Percentiles rank a stretch among this genome's conserved stretches.
Evolutionary conservation across 2,888 invertebrate species (phyloP).

Genomic region (Drosophila parthenogenetica): DNA sequence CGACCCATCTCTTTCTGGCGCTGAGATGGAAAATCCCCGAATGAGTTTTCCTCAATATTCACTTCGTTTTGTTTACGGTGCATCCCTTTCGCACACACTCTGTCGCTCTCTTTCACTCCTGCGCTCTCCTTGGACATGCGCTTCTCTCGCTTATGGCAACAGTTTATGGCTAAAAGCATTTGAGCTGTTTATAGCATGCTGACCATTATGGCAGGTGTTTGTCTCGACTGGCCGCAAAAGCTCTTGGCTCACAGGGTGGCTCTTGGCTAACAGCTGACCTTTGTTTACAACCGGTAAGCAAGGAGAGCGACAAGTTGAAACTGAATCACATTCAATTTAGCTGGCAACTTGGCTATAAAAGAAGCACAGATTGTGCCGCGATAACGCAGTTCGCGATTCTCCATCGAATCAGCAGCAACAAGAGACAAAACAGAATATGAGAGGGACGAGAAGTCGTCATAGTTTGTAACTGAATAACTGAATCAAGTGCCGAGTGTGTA

Average conservation of each 20-base stretch:
- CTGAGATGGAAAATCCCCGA: constrained; percentile 64
- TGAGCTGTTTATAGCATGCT: constrained; percentile 25
- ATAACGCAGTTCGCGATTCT: constrained; percentile 26
- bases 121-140: constrained; percentile 50
- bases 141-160: constrained; percentile 47
- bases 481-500: constrained; percentile 52
- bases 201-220: constrained; percentile 27
- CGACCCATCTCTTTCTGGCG: constrained; percentile 79
- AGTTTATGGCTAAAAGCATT: constrained; percentile 19
- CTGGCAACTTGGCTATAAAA: constrained; percentile 60
- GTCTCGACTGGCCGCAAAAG: constrained; percentile 39
- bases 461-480: constrained; percentile 1
- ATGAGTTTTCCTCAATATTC: constrained; percentile 8
- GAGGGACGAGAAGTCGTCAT: constrained; percentile 1
- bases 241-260: constrained; percentile 26
- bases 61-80: constrained; percentile 78
- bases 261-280: constrained; percentile 57
- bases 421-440: not conserved
- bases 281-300: constrained; percentile 69
- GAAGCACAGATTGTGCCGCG: not conserved
- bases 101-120: not conserved
- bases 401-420: constrained; percentile 1
- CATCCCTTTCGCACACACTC: constrained; percentile 68
- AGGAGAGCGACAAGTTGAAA: constrained; percentile 23
- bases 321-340: constrained; percentile 27